These are phyloP conservation scores for Actenoides lindsayi DNA, from an alignment of 2,113 vertebrate species.

Conservation along the genomic window DNA sequence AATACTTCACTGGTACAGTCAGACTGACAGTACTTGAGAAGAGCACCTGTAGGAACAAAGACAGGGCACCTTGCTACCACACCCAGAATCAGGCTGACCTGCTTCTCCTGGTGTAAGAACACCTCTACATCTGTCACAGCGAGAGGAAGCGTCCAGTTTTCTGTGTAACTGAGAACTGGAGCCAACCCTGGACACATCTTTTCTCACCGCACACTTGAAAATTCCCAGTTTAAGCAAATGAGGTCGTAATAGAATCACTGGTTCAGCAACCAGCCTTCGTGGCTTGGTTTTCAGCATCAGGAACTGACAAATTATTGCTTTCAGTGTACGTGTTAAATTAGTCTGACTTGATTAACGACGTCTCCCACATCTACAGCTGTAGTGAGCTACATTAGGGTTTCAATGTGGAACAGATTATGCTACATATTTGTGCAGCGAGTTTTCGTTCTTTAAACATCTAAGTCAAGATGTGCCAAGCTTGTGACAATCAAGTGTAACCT, in stretches of 20 bases:
- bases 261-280: background rate
- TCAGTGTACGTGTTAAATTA: background rate
- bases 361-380: background rate
- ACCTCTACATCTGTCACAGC: background rate
- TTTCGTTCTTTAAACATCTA: background rate
- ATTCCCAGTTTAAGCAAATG: background rate
- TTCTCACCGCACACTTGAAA: accelerated
- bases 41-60: background rate
- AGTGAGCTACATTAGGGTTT: conserved; percentile 2
- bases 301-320: conserved; percentile 43
- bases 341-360: background rate
- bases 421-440: conserved; percentile 30
- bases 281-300: background rate
- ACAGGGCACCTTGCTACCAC: background rate
- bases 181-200: background rate
- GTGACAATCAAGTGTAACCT: background rate
- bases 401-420: background rate
- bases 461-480: background rate
- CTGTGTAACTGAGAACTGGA: background rate
- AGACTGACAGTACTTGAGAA: background rate
- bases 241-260: background rate
- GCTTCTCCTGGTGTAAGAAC: background rate
- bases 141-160: background rate
- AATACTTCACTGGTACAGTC: background rate
- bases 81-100: background rate